Base-by-base conservation (phyloP, 2,888 invertebrate species). In the Eupithecia pulchellata region DNA sequence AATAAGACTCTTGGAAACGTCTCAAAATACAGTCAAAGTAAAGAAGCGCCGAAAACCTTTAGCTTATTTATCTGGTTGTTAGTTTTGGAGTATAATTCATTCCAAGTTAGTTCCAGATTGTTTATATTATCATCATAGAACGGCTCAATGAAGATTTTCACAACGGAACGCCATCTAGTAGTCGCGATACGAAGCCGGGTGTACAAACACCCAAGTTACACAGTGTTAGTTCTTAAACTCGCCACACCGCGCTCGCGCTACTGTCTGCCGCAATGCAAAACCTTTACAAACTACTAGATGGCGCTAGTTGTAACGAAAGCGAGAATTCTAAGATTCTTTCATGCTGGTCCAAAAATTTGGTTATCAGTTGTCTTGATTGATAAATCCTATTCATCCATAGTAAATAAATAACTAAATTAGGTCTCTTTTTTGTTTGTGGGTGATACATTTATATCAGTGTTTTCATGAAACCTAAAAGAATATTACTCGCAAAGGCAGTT, bases 241-340 rank as follows among this genome's bases (percentile, higher is more conserved):
- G 20, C 20, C 2, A 47, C n/a, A 2, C 52, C 52, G 4, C 3
- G 4, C 20, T 1, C 57, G 29, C 57, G 57, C 17, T 17, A 29
- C 57, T 17, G 14, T 13, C 27, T 0, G 4, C 17, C 2, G 17
- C 17, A 47, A 20, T 47, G 11, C 20, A 8, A 42, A 25, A 25
- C 47, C 47, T 11, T 52, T 20, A n/a, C 25, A 27, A 55, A 55
- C 29, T 8, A 17, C 34, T 55, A 55, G 55, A 55, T 64, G 64
- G 17, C 62, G 36, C 32, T 4, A 25, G 34, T 39, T 20, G 14
- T 63, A 2, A 36, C 27, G 30, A 62, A 34, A 57, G 17, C 29
- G 3, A 17, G 17, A 27, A 57, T 8, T n/a, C n/a, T n/a, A n/a
- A n/a, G n/a, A n/a, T n/a, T n/a, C n/a, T n/a, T n/a, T n/a, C n/a